Base-by-base conservation (phyloP, 1,140 invertebrate genomes). In the Bombus superbus region DNA sequence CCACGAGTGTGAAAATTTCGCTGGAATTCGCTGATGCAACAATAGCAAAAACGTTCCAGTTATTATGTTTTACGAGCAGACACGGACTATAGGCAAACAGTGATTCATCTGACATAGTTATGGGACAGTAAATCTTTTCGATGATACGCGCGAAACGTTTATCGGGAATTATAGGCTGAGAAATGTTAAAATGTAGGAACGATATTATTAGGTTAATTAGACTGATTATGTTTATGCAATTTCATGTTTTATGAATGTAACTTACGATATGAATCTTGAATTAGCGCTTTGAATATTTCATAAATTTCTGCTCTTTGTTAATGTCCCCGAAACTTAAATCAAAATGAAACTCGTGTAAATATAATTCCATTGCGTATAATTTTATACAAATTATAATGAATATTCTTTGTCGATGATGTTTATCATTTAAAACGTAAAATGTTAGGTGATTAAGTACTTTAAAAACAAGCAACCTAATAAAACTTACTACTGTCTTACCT, bases 31-130 rank as follows among this genome's bases (percentile, higher is more conserved):
- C 59, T 78, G 75, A 78, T 66, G 59, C 75, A 78, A 78, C 75
- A 78, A 78, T 78, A 32, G 75, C n/a, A 38, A 64, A 66, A 35
- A 32, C 62, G 59, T 78, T 78, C 75, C n/a, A 78, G 57, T 78
- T 78, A 62, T 62, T 62, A 78, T 40, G 75, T 42, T 78, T 77
- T 78, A 64, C 38, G 75, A 32, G 9, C 38, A 35, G 28, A 15
- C 35, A 32, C 25, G 38, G 62, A 77, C 59, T 22, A 40, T 25
- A 38, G 22, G 22, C n/a, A 79, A 44, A 35, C 64, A 35, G 6
- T 8, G 64, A 66, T 66, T 66, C 15, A 66, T 66, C 57, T 35
- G 42, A 15, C 53, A 59, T 59, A 38, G 25, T 76, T 40, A 59
- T 38, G 35, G 47, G 1, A 8, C 9, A 5, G 8, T 59, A 40